Evolutionary conservation across 2,888 invertebrate genomes (phyloP), one percentile per base, ranked within the genome.

Genomic region (Drosophila stalkeri): DNA sequence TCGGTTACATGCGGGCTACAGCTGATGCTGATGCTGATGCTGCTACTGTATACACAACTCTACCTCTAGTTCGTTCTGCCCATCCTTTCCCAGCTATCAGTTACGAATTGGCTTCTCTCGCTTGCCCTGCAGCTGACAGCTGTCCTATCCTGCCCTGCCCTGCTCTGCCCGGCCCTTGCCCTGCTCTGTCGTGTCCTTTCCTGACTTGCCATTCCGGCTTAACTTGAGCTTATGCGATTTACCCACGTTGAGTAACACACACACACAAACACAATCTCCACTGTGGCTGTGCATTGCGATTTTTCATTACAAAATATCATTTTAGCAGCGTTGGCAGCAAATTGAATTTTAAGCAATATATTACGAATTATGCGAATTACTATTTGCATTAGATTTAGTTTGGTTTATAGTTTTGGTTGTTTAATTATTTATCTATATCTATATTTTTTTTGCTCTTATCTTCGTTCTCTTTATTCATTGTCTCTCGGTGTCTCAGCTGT

Each of bases 91-190:
- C 14, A 37, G 59, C 39, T 64, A 61, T 72, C 64, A 68, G 67
- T 72, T 77, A 64, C 70, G 37, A 33, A 66, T 70, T 77, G 57
- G 49, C 43, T 68, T 75, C 49, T 65, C 16, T 65, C n/a, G 20
- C 49, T n/a, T 63, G 57, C 23, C 39, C 72, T 81, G 79, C 76
- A 65, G 31, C 64, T 79, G 82, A 80, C 82, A 80, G 71, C 44
- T 51, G 59, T 54, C 57, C 41, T 20, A 27, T n/a, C 18, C 27
- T 31, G 41, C 4, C n/a, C 31, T 18, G 27, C 9, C 27, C 8
- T 16, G 12, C 11, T 0, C 31, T 33, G 12, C 6, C 31, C 27
- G n/a, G 47, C 27, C 27, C 1, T 54, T 54, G 51, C 23, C 27
- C 70, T 81, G 78, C 75, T 54, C 33, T 49, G 43, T 43, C 31